Percentiles rank a stretch among this genome's conserved stretches.
phyloP scores from a whole-genome alignment of 2,888 invertebrate genomes.

The Drosophila picticornis region DNA sequence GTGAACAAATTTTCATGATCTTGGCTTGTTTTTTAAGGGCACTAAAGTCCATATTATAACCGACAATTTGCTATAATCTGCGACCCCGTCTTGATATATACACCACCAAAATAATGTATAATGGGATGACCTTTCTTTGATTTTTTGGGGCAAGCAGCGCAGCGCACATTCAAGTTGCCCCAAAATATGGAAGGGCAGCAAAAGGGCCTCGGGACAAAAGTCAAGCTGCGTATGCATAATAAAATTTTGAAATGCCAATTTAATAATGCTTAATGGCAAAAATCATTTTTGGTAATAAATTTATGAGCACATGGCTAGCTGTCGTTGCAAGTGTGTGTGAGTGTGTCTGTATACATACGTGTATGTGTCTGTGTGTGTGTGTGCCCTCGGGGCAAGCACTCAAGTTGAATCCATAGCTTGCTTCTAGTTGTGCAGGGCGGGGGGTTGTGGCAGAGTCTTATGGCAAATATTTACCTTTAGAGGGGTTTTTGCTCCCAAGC shows the following conservation, averaged over 20 bases:
- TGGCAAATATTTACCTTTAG: slow-evolving; percentile 76
- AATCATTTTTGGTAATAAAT: slow-evolving; percentile 81
- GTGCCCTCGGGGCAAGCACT: slow-evolving; percentile 57
- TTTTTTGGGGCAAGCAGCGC: slow-evolving; percentile 2
- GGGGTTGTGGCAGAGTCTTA: slow-evolving; percentile 41
- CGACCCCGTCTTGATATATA: background rate
- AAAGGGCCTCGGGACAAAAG: slow-evolving; percentile 52
- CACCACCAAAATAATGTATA: slow-evolving; percentile 39
- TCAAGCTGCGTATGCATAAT: slow-evolving; percentile 68
- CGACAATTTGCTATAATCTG: slow-evolving; percentile 31
- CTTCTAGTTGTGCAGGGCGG: slow-evolving; percentile 31
- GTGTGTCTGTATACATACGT: slow-evolving; percentile 12
- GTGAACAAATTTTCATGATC: background rate
- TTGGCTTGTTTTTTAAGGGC: background rate
- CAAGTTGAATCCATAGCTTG: slow-evolving; percentile 49
- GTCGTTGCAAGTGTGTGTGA: slow-evolving; percentile 12
- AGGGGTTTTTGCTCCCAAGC: slow-evolving; percentile 34
- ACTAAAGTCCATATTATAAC: slow-evolving; percentile 14
- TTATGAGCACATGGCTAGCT: slow-evolving; percentile 63
- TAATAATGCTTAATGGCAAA: slow-evolving; percentile 82
- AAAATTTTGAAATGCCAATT: slow-evolving; percentile 79
- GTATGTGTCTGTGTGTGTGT: slow-evolving; percentile 28
- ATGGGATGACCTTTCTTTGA: slow-evolving; percentile 11
- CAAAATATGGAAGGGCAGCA: slow-evolving; percentile 9
- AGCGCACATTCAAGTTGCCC: slow-evolving; percentile 7